These are phyloP conservation scores for Oryzias celebensis DNA, from an alignment of 2,113 vertebrate genomes.

Conservation along the genomic window DNA sequence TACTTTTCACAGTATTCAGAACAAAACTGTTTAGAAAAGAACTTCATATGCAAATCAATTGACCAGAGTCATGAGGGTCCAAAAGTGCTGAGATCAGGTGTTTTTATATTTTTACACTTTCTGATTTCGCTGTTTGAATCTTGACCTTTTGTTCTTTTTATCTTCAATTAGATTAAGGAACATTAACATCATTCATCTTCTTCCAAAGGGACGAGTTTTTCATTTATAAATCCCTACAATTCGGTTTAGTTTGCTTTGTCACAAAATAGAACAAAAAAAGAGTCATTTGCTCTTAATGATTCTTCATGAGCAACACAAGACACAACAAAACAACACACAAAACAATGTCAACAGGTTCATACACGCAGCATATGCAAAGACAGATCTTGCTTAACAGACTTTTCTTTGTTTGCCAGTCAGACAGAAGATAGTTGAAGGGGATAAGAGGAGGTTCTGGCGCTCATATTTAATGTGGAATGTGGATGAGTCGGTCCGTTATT, in stretches of 20 bases:
- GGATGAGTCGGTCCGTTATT: slow-evolving; percentile 21
- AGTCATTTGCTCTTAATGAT: neutral
- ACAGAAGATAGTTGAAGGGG: neutral
- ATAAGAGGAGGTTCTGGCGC: neutral
- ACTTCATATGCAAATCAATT: too few species aligned
- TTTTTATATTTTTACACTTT: too few species aligned
- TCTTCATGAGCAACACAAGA: slow-evolving; percentile 1
- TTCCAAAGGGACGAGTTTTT: neutral
- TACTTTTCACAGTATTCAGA: too few species aligned
- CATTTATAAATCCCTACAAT: slow-evolving; percentile 1
- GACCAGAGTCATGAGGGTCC: too few species aligned
- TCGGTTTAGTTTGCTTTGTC: slow-evolving; percentile 13
- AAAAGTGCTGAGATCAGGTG: too few species aligned
- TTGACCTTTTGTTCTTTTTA: too few species aligned
- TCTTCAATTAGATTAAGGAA: too few species aligned
- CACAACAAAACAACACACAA: too few species aligned
- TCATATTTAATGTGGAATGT: slow-evolving; percentile 1
- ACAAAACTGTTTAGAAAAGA: neutral
- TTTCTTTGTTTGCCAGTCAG: neutral
- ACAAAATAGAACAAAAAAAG: neutral
- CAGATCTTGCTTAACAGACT: neutral
- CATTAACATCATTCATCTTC: too few species aligned
- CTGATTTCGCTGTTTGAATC: too few species aligned
- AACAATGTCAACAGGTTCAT: neutral
- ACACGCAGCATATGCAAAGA: neutral